phyloP scores from a whole-genome alignment of 2,113 vertebrate species.

The Melanocharis versteri region DNA sequence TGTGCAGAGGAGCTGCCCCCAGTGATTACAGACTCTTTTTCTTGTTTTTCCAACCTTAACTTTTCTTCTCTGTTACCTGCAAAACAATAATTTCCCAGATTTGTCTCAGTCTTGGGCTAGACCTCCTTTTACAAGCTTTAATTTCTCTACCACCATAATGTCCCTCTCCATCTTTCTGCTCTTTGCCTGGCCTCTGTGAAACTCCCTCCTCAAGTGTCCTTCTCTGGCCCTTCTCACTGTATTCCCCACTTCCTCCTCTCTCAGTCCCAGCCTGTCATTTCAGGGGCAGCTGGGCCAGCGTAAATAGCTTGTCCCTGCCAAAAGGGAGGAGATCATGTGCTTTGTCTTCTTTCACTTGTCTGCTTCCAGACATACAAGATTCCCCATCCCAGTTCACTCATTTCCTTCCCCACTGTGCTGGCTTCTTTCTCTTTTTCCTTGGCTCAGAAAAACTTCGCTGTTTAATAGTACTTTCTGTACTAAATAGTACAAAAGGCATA shows the following conservation, averaged over 20 bases:
- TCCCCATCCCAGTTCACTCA: neutral
- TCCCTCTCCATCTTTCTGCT: neutral
- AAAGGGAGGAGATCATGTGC: neutral
- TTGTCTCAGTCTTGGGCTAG: neutral
- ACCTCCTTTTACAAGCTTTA: neutral
- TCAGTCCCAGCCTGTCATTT: neutral
- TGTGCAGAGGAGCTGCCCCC: neutral
- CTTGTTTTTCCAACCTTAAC: neutral
- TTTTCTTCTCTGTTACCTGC: neutral
- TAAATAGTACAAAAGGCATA: neutral
- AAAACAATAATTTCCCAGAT: neutral
- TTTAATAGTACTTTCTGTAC: neutral
- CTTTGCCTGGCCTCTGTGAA: neutral
- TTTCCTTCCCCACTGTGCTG: slow-evolving; percentile 9
- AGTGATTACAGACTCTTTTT: neutral
- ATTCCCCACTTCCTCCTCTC: neutral
- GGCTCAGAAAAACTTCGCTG: neutral
- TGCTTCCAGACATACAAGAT: neutral
- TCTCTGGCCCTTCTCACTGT: neutral
- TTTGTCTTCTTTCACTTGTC: slow-evolving; percentile 4
- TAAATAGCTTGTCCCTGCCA: neutral
- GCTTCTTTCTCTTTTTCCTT: neutral
- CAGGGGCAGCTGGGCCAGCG: neutral
- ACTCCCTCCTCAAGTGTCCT: neutral
- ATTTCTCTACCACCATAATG: neutral